Percentiles rank a stretch among this genome's conserved stretches.
Conservation (phyloP, 2,888 invertebrate genomes). For the Volucella zonaria region DNA sequence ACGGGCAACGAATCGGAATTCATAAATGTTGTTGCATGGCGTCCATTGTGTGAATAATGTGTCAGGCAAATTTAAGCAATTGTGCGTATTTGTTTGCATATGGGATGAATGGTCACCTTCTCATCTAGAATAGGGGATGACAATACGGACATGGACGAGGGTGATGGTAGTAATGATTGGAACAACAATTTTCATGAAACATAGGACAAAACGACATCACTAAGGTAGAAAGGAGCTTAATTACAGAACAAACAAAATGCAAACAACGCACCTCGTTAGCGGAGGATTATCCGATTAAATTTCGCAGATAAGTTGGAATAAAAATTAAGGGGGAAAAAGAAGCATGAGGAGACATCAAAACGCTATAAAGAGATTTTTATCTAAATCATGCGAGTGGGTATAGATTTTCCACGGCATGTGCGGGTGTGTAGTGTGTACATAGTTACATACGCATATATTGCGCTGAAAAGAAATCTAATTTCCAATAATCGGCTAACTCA, state of each 20-base stretch:
- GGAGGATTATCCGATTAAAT: conserved; percentile 59
- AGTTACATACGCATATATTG: too few species aligned
- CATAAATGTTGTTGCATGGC: conserved; percentile 14
- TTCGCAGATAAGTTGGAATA: conserved; percentile 25
- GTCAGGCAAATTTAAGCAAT: conserved; percentile 57
- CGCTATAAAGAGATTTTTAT: conserved; percentile 1
- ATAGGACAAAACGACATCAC: too few species aligned
- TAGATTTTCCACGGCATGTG: background rate
- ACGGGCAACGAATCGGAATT: conserved; percentile 41
- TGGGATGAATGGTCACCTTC: conserved; percentile 50
- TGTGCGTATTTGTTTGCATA: conserved; percentile 53
- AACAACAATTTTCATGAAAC: too few species aligned
- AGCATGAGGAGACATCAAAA: too few species aligned
- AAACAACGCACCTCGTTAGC: conserved; percentile 59
- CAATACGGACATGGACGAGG: background rate
- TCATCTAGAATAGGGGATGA: conserved; percentile 48
- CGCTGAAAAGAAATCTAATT: too few species aligned
- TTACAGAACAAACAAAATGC: conserved; percentile 63
- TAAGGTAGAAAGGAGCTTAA: conserved; percentile 45
- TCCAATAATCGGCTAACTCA: too few species aligned
- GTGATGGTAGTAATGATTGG: conserved; percentile 16
- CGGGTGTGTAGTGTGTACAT: too few species aligned
- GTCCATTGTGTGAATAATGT: conserved; percentile 45
- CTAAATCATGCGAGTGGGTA: conserved; percentile 4
- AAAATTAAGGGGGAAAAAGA: too few species aligned